A percentile compares a stretch with the other conserved stretches of the same genome.
phyloP scores from a whole-genome alignment of 1,140 invertebrate species.

The Papilio glaucus region DNA sequence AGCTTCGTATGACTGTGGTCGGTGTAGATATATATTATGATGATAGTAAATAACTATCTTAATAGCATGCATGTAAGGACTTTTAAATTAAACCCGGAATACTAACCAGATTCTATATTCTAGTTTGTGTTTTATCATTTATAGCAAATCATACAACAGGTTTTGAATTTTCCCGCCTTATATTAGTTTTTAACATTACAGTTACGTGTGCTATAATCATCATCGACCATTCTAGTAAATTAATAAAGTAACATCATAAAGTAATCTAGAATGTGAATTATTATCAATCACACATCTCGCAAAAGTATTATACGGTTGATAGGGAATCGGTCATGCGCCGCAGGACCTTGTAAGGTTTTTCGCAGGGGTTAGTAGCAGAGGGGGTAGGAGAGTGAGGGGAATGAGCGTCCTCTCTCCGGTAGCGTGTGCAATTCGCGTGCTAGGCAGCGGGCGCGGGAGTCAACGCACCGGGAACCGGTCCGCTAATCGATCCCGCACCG shows the following conservation, averaged over 20 bases:
- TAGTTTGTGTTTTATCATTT: background rate
- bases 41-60: slow-evolving; percentile 5
- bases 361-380: background rate
- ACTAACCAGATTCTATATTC: background rate
- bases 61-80: background rate
- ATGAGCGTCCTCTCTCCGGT: slow-evolving; percentile 45
- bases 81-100: background rate
- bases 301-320: slow-evolving; percentile 7
- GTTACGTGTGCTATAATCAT: background rate
- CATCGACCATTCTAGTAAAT: background rate
- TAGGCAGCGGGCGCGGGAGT: slow-evolving; percentile 69
- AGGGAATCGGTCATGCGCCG: slow-evolving; percentile 46
- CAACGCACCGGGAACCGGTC: slow-evolving; percentile 80
- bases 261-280: background rate
- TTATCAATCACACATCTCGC: background rate
- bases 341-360: slow-evolving; percentile 23
- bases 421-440: slow-evolving; percentile 70
- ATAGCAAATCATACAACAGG: background rate
- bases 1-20: background rate
- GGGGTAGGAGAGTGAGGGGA: slow-evolving; percentile 37
- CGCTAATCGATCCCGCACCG: slow-evolving; percentile 77
- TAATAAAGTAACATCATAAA: background rate
- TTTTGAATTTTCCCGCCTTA: background rate
- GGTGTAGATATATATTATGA: too few species aligned
- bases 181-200: background rate